These are phyloP conservation scores for Ceyx erithaca DNA, from an alignment of 2,797 vertebrate genomes.

Conservation along the genomic window DNA sequence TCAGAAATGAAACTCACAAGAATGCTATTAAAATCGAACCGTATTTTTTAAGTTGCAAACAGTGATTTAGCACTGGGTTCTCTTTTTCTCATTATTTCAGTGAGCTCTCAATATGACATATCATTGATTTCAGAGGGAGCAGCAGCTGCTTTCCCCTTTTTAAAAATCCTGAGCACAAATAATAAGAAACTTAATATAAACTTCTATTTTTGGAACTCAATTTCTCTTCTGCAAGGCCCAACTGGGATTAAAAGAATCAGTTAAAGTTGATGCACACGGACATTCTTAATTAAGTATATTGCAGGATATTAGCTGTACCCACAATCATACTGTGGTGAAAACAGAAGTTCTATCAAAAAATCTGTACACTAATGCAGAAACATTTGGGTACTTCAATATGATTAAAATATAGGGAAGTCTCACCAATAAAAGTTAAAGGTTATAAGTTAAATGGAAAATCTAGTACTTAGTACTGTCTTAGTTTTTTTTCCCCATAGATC, in stretches of 20 bases:
- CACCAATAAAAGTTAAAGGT: neutral
- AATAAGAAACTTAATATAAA: neutral
- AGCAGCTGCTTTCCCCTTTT: neutral
- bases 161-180: neutral
- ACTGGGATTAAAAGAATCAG: neutral
- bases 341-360: neutral
- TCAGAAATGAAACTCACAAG: neutral
- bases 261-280: neutral
- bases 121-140: neutral
- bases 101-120: neutral
- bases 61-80: neutral
- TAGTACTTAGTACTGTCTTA: neutral
- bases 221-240: neutral
- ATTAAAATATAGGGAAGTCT: neutral
- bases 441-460: neutral
- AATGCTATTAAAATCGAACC: neutral
- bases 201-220: neutral
- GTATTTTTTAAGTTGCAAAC: neutral
- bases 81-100: neutral
- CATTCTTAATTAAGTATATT: neutral
- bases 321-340: neutral
- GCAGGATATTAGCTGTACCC: neutral
- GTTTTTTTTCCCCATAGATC: neutral
- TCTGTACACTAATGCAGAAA: neutral
- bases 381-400: neutral